phyloP scores from a whole-genome alignment of 2,888 invertebrate species.

The Polydrusus pterygomalis region DNA sequence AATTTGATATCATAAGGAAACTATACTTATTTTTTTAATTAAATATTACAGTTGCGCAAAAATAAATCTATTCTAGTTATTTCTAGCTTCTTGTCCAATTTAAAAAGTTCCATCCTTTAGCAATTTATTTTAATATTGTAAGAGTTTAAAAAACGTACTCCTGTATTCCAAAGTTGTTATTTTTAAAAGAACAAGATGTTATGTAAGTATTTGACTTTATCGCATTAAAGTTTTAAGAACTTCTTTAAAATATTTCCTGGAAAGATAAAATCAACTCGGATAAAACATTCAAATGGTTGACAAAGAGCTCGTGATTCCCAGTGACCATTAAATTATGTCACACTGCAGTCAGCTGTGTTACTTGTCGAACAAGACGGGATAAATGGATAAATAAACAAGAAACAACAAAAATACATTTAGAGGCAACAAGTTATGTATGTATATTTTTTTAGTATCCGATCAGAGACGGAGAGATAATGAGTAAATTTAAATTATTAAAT shows the following conservation, averaged over 20 bases:
- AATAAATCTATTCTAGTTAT: not conserved
- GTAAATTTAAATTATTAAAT: no score
- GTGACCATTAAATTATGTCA: constrained; percentile 51
- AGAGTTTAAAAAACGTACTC: no score
- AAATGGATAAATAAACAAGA: constrained; percentile 44
- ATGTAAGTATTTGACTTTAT: not conserved
- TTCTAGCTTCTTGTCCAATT: not conserved
- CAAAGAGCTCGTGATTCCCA: constrained; percentile 47
- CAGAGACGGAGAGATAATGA: constrained; percentile 26
- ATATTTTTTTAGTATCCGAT: constrained; percentile 22
- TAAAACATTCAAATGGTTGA: constrained; percentile 42
- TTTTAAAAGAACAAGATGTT: no score
- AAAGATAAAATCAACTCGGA: constrained; percentile 44
- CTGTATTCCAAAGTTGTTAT: no score
- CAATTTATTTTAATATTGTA: no score
- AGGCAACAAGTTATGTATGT: constrained; percentile 33
- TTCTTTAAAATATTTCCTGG: constrained; percentile 7
- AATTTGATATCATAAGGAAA: no score
- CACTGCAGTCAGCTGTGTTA: constrained; percentile 42
- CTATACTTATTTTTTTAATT: no score
- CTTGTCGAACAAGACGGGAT: constrained; percentile 45
- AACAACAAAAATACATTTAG: constrained; percentile 48
- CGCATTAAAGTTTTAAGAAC: constrained; percentile 3
- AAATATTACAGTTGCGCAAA: no score
- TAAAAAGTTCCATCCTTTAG: not conserved